These are phyloP conservation scores for Micoletzkya japonica DNA, from an alignment of 2,888 invertebrate genomes.

Conservation along the genomic window DNA sequence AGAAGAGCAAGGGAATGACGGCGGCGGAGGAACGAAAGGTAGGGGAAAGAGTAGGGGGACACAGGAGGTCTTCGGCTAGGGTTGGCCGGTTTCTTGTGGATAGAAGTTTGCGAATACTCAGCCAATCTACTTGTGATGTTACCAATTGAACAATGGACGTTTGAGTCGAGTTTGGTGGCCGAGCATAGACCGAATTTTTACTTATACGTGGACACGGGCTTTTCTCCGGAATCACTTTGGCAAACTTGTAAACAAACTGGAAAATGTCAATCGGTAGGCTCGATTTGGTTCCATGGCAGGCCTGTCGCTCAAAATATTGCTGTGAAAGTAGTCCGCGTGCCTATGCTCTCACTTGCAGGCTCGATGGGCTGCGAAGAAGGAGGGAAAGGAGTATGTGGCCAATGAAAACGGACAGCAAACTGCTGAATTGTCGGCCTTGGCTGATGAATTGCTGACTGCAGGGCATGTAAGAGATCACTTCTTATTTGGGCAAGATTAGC, in stretches of 20 bases:
- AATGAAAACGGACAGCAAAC: slow-evolving; percentile 46
- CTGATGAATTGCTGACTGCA: slow-evolving; percentile 53
- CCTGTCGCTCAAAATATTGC: not conserved
- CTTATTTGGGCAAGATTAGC: no score
- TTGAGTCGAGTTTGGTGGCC: no score
- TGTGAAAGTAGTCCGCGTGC: no score
- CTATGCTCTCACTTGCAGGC: not conserved
- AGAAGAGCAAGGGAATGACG: slow-evolving; percentile 48
- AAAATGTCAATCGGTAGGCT: not conserved
- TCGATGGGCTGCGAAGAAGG: slow-evolving; percentile 61
- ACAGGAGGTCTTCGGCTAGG: no score
- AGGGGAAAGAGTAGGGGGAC: not conserved
- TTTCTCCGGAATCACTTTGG: not conserved
- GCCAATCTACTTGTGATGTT: no score
- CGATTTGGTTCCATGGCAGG: not conserved
- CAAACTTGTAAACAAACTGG: not conserved
- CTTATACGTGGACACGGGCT: no score
- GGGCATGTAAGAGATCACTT: slow-evolving; percentile 44
- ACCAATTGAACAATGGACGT: no score
- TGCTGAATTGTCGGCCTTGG: slow-evolving; percentile 44
- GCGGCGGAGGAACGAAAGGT: slow-evolving; percentile 59
- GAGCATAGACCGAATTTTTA: no score
- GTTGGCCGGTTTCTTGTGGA: no score
- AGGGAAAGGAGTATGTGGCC: slow-evolving; percentile 42
- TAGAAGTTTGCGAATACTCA: no score